Base-by-base conservation (phyloP, 2,888 invertebrate genomes). In the Carpatolechia fugitivella region DNA sequence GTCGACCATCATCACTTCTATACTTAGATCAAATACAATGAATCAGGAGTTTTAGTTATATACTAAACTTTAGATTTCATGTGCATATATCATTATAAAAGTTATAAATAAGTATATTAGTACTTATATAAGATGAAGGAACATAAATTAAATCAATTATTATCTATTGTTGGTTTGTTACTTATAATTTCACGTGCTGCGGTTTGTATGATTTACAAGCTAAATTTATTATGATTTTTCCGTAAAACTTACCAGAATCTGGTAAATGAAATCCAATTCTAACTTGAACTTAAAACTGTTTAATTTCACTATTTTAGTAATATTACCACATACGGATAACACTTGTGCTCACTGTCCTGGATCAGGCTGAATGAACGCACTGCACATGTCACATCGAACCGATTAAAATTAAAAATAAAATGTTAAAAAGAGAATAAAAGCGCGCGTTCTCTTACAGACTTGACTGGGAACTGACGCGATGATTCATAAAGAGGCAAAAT, bases 401-500 rank as follows among this genome's bases (percentile, higher is more conserved):
- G 64, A 68, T 63, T 41, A 13, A 29, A 29, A 44, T 44, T 44
- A 44, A 78, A 74, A 74, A 74, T 59, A 64, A 70, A 69, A 74
- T 68, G n/a, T 61, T 66, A 71, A 65, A 56, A 64, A 69, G 67
- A 72, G 70, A 61, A 63, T 60, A 44, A 61, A 54, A 57, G 61
- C 78, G 78, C 68, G 76, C 82, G 72, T 60, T 69, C 75, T 71
- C 74, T 66, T 72, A 69, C 73, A 74, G 72, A 74, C 76, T 71
- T 76, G 69, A 85, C 38, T 29, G 50, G 10, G 41, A 40, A 52
- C 86, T 84, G 83, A 72, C 79, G 70, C 72, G 70, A 77, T 86
- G 87, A 88, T 76, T 87, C 87, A 88, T 79, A 71, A 81, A 82
- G 76, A 80, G 78, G 85, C 84, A 81, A 87, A 83, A 87, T 86